These are phyloP conservation scores for Tympanuchus pallidicinctus DNA, from an alignment of 2,113 vertebrate species.

Conservation along the genomic window DNA sequence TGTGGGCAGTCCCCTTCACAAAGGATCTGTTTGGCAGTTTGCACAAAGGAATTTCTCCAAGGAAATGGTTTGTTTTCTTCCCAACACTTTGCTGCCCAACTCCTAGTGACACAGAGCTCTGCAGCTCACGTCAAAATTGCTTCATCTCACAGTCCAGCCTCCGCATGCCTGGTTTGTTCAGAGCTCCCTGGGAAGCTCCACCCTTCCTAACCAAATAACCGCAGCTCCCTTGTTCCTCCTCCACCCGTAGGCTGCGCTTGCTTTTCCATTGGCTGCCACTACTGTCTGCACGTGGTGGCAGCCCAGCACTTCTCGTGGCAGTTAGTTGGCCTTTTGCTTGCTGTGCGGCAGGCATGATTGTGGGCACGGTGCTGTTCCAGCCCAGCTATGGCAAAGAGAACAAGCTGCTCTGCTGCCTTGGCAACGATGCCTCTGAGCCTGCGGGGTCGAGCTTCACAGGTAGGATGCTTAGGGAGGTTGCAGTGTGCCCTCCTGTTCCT, in stretches of 20 bases:
- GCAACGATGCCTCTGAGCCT: constrained; percentile 50
- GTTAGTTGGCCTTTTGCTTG: neutral
- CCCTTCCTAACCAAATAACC: constrained; percentile 39
- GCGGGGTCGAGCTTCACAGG: constrained; percentile 49
- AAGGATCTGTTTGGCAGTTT: constrained; percentile 13
- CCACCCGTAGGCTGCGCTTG: neutral
- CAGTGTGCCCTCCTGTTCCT: neutral
- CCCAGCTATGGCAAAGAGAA: constrained; percentile 84
- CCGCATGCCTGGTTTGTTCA: constrained; percentile 37
- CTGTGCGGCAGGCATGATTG: constrained; percentile 76
- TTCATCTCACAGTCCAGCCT: constrained; percentile 13
- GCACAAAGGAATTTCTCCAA: constrained; percentile 47
- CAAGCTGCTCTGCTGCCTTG: constrained; percentile 65
- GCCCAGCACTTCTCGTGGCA: neutral
- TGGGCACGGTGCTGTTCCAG: constrained; percentile 82
- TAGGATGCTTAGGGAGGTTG: neutral
- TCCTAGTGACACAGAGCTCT: neutral
- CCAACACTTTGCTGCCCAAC: constrained; percentile 45
- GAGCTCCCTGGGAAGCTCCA: constrained; percentile 21
- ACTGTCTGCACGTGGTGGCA: neutral
- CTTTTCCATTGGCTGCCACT: neutral
- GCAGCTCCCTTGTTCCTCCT: neutral
- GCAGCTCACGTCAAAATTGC: constrained; percentile 24
- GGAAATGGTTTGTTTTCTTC: constrained; percentile 57
- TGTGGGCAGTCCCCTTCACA: neutral